These are phyloP conservation scores for Cromileptes altivelis DNA, from an alignment of 2,113 vertebrate species.

Conservation along the genomic window DNA sequence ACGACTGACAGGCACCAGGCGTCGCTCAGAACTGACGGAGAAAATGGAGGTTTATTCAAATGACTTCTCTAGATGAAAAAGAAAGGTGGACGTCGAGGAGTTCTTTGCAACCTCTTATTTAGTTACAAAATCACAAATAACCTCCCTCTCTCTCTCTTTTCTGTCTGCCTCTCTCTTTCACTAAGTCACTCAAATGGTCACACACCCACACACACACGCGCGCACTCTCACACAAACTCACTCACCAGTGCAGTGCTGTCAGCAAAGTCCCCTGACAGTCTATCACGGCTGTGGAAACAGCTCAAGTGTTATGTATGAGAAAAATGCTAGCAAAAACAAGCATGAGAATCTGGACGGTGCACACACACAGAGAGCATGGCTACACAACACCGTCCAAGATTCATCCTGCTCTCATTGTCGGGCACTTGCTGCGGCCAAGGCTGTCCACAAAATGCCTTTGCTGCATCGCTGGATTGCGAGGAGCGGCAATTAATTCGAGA, in stretches of 20 bases:
- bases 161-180: conserved; percentile 37
- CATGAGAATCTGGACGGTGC: conserved; percentile 62
- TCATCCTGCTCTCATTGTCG: conserved; percentile 40
- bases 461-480: conserved; percentile 23
- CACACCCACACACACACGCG: conserved; percentile 21
- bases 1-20: conserved; percentile 42
- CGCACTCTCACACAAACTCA: conserved; percentile 51
- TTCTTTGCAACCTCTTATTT: conserved; percentile 63
- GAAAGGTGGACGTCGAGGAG: conserved; percentile 56
- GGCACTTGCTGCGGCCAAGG: conserved; percentile 21
- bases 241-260: conserved; percentile 70
- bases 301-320: conserved; percentile 76
- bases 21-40: conserved; percentile 45
- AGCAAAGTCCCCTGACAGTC: conserved; percentile 79
- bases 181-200: conserved; percentile 55
- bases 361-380: conserved; percentile 36
- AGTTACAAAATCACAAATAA: conserved; percentile 71
- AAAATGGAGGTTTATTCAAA: not conserved
- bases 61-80: conserved; percentile 50
- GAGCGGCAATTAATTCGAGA: conserved; percentile 34
- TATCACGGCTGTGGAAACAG: conserved; percentile 74
- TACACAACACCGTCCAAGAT: conserved; percentile 41
- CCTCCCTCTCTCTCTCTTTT: conserved; percentile 38
- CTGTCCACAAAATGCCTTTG: conserved; percentile 31
- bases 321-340: conserved; percentile 70